These are phyloP conservation scores for Rhinophrynus dorsalis DNA, from an alignment of 2,797 vertebrate species.

Conservation along the genomic window DNA sequence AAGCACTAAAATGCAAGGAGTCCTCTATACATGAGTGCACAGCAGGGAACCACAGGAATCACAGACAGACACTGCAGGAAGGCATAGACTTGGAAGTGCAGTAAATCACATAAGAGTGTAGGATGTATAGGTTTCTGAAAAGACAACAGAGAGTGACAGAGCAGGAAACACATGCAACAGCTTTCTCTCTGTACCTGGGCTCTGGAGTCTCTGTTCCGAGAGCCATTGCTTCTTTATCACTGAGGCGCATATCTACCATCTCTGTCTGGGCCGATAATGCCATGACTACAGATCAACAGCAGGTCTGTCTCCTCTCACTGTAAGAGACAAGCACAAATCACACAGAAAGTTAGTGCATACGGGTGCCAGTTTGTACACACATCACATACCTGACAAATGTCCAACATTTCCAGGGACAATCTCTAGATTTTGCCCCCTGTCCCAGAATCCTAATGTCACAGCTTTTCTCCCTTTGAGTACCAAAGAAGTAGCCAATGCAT, in stretches of 20 bases:
- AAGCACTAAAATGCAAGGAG: no score
- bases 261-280: constrained; percentile 23
- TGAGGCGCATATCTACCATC: constrained; percentile 30
- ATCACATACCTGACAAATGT: no score
- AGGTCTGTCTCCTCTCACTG: constrained; percentile 5
- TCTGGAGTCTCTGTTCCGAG: constrained; percentile 17
- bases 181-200: constrained; percentile 10
- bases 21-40: no score
- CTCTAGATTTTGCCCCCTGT: no score
- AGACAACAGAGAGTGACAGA: neutral
- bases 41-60: neutral
- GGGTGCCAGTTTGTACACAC: no score
- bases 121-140: neutral
- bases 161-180: neutral
- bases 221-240: constrained; percentile 7
- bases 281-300: neutral
- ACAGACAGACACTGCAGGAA: neutral
- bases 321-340: neutral
- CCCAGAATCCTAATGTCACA: no score
- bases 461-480: no score
- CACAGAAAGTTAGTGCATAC: no score
- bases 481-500: no score
- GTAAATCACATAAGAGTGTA: neutral
- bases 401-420: no score
- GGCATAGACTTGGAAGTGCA: neutral